These are phyloP conservation scores for Lycia hirtaria DNA, from an alignment of 2,888 invertebrate species.

Conservation along the genomic window DNA sequence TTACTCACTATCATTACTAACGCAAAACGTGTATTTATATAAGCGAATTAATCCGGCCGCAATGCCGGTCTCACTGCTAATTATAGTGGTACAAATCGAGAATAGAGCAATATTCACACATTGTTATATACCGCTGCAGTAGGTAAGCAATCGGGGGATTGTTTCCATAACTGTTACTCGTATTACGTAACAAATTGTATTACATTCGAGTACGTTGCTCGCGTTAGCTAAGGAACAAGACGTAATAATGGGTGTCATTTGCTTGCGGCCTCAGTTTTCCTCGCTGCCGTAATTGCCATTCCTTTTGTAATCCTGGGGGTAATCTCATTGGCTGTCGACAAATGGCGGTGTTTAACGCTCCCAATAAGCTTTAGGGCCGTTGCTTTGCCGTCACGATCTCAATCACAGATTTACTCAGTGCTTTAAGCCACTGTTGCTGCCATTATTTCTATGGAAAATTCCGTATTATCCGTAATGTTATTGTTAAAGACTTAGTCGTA, in stretches of 20 bases:
- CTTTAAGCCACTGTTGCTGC: constrained; percentile 17
- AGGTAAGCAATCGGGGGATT: constrained; percentile 52
- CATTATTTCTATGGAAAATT: constrained; percentile 4
- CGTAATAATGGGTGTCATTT: constrained; percentile 60
- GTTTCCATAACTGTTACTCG: constrained; percentile 69
- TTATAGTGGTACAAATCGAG: constrained; percentile 57
- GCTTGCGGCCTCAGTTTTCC: constrained; percentile 55
- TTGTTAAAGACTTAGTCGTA: not conserved
- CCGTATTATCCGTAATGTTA: not conserved
- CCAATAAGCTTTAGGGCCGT: constrained; percentile 48
- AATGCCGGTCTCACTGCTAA: constrained; percentile 48
- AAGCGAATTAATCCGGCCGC: constrained; percentile 42
- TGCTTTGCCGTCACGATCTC: constrained; percentile 41
- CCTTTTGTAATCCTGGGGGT: constrained; percentile 58
- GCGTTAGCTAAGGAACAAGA: constrained; percentile 44
- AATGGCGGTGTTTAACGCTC: constrained; percentile 55
- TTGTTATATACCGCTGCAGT: constrained; percentile 58
- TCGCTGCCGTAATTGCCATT: constrained; percentile 51
- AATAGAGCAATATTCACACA: constrained; percentile 62
- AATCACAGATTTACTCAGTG: constrained; percentile 36
- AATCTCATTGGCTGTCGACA: constrained; percentile 60
- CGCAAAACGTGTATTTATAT: constrained; percentile 45
- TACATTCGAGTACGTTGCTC: constrained; percentile 51
- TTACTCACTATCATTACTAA: constrained; percentile 43
- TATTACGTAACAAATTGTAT: constrained; percentile 63